Conservation (phyloP, 2,797 vertebrate species). For the Cossypha caffra region DNA sequence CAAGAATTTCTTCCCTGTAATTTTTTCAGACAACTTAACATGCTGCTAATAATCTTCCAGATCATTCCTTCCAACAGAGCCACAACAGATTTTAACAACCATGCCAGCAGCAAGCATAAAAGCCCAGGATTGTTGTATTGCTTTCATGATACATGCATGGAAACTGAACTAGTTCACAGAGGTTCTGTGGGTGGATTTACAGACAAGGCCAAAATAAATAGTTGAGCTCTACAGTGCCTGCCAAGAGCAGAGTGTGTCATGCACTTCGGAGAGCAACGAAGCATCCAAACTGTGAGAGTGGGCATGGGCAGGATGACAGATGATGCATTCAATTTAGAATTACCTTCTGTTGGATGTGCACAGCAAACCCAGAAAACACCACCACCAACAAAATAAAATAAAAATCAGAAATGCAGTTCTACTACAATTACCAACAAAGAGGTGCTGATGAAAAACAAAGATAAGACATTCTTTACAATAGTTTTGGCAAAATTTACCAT, state of each 20-base stretch:
- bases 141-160: constrained; percentile 14
- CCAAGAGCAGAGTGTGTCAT: constrained; percentile 12
- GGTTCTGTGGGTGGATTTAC: neutral
- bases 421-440: neutral
- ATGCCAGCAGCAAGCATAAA: constrained; percentile 11
- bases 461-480: neutral
- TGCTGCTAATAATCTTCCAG: neutral
- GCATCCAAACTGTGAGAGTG: neutral
- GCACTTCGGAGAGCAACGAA: constrained; percentile 2
- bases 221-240: neutral
- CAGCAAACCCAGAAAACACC: constrained; percentile 38
- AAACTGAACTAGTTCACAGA: neutral
- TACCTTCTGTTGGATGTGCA: constrained; percentile 66
- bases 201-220: neutral
- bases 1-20: neutral
- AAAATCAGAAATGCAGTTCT: constrained; percentile 22
- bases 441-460: neutral
- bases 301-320: neutral
- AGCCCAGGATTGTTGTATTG: neutral
- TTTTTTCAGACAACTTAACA: neutral
- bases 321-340: constrained; percentile 1
- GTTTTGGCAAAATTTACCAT: neutral
- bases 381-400: neutral
- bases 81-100: neutral
- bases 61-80: neutral